Evolutionary conservation across 35 echinoderm and acorn worm genomes (phyloP).

Genomic region (Chiridota heheva): DNA sequence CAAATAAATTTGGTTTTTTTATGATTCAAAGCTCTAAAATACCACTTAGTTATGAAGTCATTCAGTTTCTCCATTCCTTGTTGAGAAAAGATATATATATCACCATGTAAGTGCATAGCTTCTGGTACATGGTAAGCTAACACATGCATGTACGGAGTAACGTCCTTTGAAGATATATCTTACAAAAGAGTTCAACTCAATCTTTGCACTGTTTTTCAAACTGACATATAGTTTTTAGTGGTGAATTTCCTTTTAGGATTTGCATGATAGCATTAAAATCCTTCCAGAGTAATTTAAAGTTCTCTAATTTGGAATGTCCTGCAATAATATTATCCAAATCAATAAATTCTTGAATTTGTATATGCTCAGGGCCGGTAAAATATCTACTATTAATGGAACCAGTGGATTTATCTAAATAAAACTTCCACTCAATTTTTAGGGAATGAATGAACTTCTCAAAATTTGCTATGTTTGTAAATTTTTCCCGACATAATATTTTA

Average conservation of each 20-base stretch:
- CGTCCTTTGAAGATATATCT: background rate
- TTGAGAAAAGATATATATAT: constrained; percentile 2
- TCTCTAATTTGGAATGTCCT: background rate
- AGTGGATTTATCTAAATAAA: background rate
- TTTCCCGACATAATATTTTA: background rate
- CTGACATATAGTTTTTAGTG: background rate
- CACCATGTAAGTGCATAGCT: background rate
- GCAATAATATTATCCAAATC: background rate
- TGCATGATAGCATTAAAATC: background rate
- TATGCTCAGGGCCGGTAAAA: constrained; percentile 5
- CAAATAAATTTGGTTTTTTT: background rate
- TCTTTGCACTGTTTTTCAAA: background rate
- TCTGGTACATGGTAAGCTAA: constrained; percentile 7
- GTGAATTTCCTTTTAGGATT: background rate
- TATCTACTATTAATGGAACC: constrained; percentile 4
- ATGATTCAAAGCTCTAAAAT: constrained; percentile 6
- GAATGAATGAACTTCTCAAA: background rate
- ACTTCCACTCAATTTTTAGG: background rate
- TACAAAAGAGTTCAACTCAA: constrained; percentile 1
- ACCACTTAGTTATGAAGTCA: constrained; percentile 9
- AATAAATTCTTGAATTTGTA: background rate
- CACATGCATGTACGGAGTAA: constrained; percentile 20
- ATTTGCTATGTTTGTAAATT: background rate
- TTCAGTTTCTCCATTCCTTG: constrained; percentile 9
- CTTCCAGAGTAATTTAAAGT: background rate